Evolutionary conservation across 2,113 vertebrate genomes (phyloP), one percentile per base, ranked within the genome.

Genomic region (Bufo bufo): DNA sequence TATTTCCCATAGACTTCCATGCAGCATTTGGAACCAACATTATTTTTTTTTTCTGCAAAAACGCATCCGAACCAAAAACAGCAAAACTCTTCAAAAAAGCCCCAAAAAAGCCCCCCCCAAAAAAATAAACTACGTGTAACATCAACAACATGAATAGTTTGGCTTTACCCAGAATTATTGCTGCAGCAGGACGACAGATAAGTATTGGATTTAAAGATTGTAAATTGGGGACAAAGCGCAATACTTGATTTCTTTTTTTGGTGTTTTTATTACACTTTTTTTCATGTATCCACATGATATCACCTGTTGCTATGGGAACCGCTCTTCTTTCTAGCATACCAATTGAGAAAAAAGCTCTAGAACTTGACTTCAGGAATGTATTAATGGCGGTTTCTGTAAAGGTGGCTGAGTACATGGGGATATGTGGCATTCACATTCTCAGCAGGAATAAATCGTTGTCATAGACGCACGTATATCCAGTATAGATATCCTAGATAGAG

Each of bases 241-340:
- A 52, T 52, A 6, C 56, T 58, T 58, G 13, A 58, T 58, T 6
- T 52, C 9, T 52, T 58, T 13, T 58, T 58, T 58, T 58, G 13
- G 56, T 58, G 13, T 58, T 58, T 58, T 14, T 52, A 52, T 52
- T 10, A 56, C 59, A 16, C 23, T 33, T 16, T n/a, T 63, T 59
- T 45, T 49, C 45, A 6, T 6, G 8, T 49, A 7, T 83, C 65
- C 63, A 61, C 61, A 17, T 23, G 33, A 50, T 33, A 43, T 71
- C 47, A 16, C 49, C 61, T 71, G 82, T 84, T 84, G 1, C 82
- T 52, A 71, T 71, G n/a, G 82, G 33, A 19, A 84, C 65, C 65
- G 45, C 43, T 50, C 63, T 23, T 84, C 49, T 43, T 23, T 63
- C 33, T 45, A 11, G 56, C 13, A 8, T 17, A 20, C 45, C 80